Conservation (phyloP, 2,888 invertebrate genomes). For the Agrotis ipsilon region DNA sequence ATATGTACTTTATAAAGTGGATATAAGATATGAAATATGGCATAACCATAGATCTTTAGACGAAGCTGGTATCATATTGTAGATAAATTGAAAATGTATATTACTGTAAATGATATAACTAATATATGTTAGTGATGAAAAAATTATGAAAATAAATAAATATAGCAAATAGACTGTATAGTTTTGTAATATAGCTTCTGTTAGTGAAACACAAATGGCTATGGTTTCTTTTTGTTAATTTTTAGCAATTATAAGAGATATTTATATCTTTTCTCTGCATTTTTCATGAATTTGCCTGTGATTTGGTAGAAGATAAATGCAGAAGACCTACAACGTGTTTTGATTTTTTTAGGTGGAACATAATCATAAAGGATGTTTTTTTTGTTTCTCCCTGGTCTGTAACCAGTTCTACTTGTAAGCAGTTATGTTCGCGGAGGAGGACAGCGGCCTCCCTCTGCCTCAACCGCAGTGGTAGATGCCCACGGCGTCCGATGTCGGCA, state of each 20-base stretch:
- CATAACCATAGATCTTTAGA: slow-evolving; percentile 25
- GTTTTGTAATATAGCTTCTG: slow-evolving; percentile 38
- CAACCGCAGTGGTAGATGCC: too few species aligned
- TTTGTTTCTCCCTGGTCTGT: not conserved
- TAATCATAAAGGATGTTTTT: not conserved
- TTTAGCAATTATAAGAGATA: slow-evolving; percentile 39
- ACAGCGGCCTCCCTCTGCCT: too few species aligned
- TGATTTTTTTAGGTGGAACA: not conserved
- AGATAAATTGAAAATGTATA: slow-evolving; percentile 49
- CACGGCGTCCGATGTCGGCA: too few species aligned
- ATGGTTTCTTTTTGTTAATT: slow-evolving; percentile 34
- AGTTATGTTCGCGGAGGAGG: too few species aligned
- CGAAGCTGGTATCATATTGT: slow-evolving; percentile 27
- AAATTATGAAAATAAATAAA: slow-evolving; percentile 33
- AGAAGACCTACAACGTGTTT: not conserved
- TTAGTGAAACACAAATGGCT: slow-evolving; percentile 36
- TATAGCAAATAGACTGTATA: slow-evolving; percentile 45
- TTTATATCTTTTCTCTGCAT: slow-evolving; percentile 17
- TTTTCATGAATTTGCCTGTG: slow-evolving; percentile 21
- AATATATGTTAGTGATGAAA: slow-evolving; percentile 32
- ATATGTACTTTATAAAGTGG: not conserved
- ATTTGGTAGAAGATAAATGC: not conserved
- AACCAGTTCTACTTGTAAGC: too few species aligned
- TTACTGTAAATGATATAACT: slow-evolving; percentile 39
- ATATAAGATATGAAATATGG: slow-evolving; percentile 10